Evolutionary conservation across 2,797 vertebrate genomes (phyloP), one percentile per base, ranked within the genome.

Genomic region (Balearica regulorum): DNA sequence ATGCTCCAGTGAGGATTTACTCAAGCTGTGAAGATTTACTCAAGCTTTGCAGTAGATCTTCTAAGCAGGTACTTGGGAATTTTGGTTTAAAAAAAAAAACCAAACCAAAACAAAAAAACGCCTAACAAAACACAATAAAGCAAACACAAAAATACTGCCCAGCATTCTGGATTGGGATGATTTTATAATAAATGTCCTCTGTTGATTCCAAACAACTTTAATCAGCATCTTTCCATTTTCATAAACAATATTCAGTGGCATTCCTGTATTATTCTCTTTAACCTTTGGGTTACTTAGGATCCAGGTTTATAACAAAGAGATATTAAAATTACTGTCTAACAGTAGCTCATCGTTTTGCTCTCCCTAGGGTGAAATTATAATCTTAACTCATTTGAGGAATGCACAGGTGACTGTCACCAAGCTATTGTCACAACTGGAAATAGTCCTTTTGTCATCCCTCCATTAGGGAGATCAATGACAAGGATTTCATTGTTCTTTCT

Each of bases 401-500:
- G 51, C 53, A 44, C 58, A 95, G 83, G 75, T 76, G 69, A 83
- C 68, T 87, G 83, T 93, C 90, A 93, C 66, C 66, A 85, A 95
- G 78, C 86, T 75, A 22, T 80, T 77, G 90, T 84, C 68, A 81
- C 75, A 87, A 68, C 18, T 90, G 49, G 89, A 84, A 92, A 80
- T 57, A 73, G 68, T 87, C 57, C 48, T 90, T 90, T 95, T 96
- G 81, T 95, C 65, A 61, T 87, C 9, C 49, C 29, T 83, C 49
- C 3, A 0, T 80, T 55, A 44, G 29, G 57, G 81, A 92, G 58
- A 72, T 75, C 24, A 49, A 73, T 78, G 64, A 88, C 85, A 94
- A 94, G 61, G 54, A 61, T 96, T 88, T 94, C 7, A 44, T 89
- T 96, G 76, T 96, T 73, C 41, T 80, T 53, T 53, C 48, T 93